phyloP scores from a whole-genome alignment of 2,888 invertebrate genomes.

The Agriopis leucophaearia region DNA sequence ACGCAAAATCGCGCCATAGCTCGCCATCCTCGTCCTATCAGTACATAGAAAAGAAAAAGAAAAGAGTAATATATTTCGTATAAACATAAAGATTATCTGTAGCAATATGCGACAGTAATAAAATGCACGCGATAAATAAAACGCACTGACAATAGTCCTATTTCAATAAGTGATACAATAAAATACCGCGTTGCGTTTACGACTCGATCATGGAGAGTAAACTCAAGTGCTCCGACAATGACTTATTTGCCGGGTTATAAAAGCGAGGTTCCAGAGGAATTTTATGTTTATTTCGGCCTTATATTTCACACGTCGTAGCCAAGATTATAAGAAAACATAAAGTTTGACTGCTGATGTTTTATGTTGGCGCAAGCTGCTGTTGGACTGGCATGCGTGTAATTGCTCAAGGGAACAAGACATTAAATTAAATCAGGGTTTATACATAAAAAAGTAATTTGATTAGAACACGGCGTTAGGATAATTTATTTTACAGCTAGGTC shows the following conservation, averaged over 20 bases:
- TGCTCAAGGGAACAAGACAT: conserved; percentile 12
- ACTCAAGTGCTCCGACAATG: conserved; percentile 68
- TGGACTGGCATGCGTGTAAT: conserved; percentile 32
- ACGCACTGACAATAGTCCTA: conserved; percentile 52
- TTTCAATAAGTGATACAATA: conserved; percentile 63
- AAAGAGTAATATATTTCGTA: neutral
- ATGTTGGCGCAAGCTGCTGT: conserved; percentile 51
- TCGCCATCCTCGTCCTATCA: no score
- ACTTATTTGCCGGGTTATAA: conserved; percentile 75
- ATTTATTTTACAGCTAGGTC: neutral
- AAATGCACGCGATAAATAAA: conserved; percentile 39
- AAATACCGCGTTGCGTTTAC: conserved; percentile 61
- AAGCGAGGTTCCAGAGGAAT: conserved; percentile 58
- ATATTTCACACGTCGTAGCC: conserved; percentile 74
- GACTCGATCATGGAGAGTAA: conserved; percentile 66
- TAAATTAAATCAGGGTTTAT: conserved; percentile 4
- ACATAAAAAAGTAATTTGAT: neutral
- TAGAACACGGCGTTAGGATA: no score
- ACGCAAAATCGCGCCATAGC: no score
- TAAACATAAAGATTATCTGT: conserved; percentile 5
- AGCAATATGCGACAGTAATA: conserved; percentile 27
- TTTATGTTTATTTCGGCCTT: conserved; percentile 72
- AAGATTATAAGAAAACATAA: conserved; percentile 70
- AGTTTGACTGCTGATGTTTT: conserved; percentile 64
- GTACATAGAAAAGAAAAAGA: neutral